These are phyloP conservation scores for Notoglanidium macrostoma DNA, from an alignment of 2,797 vertebrate genomes.

Conservation along the genomic window DNA sequence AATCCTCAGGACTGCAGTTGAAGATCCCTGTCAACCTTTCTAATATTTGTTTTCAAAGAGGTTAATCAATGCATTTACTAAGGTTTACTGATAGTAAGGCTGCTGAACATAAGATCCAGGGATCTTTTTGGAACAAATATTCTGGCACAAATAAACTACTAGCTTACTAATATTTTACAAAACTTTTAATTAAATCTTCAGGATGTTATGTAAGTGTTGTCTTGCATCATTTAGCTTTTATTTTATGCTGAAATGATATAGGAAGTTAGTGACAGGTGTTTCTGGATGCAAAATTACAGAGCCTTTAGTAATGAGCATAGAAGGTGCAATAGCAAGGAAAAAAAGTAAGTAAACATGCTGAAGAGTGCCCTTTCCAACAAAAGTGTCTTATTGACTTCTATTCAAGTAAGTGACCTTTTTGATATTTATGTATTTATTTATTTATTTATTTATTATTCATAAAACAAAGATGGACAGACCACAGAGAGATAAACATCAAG, in stretches of 20 bases:
- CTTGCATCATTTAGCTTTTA: neutral
- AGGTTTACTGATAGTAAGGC: neutral
- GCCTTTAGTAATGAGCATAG: conserved; percentile 67
- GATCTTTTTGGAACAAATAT: neutral
- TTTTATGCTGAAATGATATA: conserved; percentile 66
- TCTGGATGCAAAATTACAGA: conserved; percentile 68
- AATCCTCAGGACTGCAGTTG: neutral
- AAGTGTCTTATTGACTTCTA: conserved; percentile 73
- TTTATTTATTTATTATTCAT: conserved; percentile 34
- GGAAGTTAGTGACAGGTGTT: conserved; percentile 66
- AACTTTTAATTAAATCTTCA: neutral
- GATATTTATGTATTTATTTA: conserved; percentile 6
- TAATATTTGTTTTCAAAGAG: neutral
- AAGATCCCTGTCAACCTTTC: neutral
- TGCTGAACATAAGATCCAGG: neutral
- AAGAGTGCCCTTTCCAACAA: conserved; percentile 66
- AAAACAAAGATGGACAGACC: neutral
- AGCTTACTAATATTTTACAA: neutral
- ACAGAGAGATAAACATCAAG: neutral
- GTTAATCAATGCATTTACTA: neutral
- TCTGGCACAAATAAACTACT: neutral
- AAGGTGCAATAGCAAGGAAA: neutral
- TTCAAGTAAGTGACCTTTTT: conserved; percentile 78
- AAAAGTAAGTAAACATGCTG: conserved; percentile 67
- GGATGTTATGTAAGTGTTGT: neutral